Percentiles rank a stretch among this genome's conserved stretches.
Conservation (phyloP, 64 coral and sea anemone species). For the Porites lutea region DNA sequence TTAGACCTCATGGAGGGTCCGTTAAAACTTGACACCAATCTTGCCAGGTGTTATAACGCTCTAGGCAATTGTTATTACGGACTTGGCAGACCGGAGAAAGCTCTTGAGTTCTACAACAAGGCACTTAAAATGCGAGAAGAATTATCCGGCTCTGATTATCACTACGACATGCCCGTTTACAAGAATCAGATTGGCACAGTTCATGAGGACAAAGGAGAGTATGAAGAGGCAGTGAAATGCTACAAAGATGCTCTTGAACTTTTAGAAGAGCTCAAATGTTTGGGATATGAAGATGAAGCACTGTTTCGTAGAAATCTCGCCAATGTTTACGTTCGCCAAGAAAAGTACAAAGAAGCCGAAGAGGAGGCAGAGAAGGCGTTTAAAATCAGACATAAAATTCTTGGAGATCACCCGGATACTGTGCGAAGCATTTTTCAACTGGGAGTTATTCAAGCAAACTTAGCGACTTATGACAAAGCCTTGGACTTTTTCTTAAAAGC, state of each 20-base stretch:
- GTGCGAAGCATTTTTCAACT: slow-evolving; percentile 56
- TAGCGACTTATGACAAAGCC: slow-evolving; percentile 21
- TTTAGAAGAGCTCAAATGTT: slow-evolving; percentile 32
- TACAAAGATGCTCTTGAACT: slow-evolving; percentile 52
- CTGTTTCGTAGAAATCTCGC: slow-evolving; percentile 42
- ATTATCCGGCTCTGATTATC: background rate
- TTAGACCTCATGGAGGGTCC: background rate
- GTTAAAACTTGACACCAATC: background rate
- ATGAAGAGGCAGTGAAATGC: background rate
- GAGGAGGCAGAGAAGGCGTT: slow-evolving; percentile 26
- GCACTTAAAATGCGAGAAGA: slow-evolving; percentile 30
- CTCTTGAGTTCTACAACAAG: slow-evolving; percentile 10
- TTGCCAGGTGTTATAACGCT: slow-evolving; percentile 40
- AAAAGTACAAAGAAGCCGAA: slow-evolving; percentile 8
- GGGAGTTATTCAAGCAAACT: background rate
- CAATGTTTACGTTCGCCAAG: background rate
- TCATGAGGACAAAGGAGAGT: background rate
- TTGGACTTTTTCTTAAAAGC: slow-evolving; percentile 34
- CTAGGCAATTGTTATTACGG: slow-evolving; percentile 55
- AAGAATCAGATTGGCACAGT: slow-evolving; percentile 38
- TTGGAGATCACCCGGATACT: slow-evolving; percentile 24
- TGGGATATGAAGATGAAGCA: background rate
- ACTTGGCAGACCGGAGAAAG: background rate
- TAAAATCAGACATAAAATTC: slow-evolving; percentile 6
- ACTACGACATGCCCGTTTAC: slow-evolving; percentile 24